Evolutionary conservation across 2,888 invertebrate genomes (phyloP).

Genomic region (Rhopalosiphum nymphaeae): DNA sequence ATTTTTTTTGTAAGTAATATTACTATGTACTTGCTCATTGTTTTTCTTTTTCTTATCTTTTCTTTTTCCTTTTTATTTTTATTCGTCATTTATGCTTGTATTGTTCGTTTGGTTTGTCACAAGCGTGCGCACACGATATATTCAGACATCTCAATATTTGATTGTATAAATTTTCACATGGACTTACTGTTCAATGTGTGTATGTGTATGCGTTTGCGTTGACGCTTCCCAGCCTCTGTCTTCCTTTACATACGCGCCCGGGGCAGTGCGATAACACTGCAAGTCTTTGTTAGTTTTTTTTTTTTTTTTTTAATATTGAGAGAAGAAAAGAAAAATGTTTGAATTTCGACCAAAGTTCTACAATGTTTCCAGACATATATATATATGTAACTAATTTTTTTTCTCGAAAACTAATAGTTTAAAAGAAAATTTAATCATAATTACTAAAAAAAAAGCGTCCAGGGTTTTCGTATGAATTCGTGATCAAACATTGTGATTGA

Average conservation of each 20-base stretch:
- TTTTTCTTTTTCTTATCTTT: conserved; percentile 58
- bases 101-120: conserved; percentile 48
- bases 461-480: conserved; percentile 65
- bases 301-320: neutral
- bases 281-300: conserved; percentile 28
- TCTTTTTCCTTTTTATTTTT: conserved; percentile 34
- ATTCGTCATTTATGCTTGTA: conserved; percentile 44
- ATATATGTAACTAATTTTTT: conserved; percentile 23
- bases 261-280: neutral
- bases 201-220: conserved; percentile 26
- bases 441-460: conserved; percentile 61
- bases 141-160: conserved; percentile 38
- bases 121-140: conserved; percentile 14
- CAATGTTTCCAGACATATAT: conserved; percentile 40
- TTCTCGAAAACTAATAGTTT: conserved; percentile 52
- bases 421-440: conserved; percentile 60
- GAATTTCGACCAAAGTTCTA: conserved; percentile 36
- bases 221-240: conserved; percentile 41
- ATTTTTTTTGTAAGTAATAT: conserved; percentile 60
- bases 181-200: neutral
- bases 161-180: conserved; percentile 4
- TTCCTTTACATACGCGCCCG: conserved; percentile 47
- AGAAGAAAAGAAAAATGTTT: conserved; percentile 38
- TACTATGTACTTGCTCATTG: conserved; percentile 64
- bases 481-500: conserved; percentile 65